Evolutionary conservation across 2,888 invertebrate species (phyloP), one percentile per base, ranked within the genome.

Genomic region (Napeogenes sylphis): DNA sequence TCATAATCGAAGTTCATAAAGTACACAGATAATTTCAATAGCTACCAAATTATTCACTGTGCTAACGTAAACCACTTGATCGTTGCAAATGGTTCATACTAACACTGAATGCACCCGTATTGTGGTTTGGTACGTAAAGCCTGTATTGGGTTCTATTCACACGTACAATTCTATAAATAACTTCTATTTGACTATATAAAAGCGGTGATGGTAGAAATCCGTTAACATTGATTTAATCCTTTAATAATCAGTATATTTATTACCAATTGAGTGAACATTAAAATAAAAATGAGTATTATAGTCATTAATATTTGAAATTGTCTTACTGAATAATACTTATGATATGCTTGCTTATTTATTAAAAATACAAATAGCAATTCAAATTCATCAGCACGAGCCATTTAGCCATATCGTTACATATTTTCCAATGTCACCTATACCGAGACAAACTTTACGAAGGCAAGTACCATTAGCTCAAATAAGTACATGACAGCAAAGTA

Each of bases 31-130:
- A 58, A 65, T 60, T 65, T 61, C 55, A 60, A 65, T 61, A 53
- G 56, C 14, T 55, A 30, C 51, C 38, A 46, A 67, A 64, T 60
- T 61, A 65, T 62, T 65, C 60, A 63, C 61, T 51, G 58, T 56
- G 58, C 61, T 55, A 58, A 64, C 55, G 55, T 61, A 54, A 56
- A 63, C 59, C 63, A 61, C 55, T 59, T 45, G 58, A 58, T 46
- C 33, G 33, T 59, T 56, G 59, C 59, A 66, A 69, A 70, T 64
- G 62, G 63, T 65, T 67, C 62, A 67, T 62, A 55, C 64, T 57
- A 60, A 59, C 59, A 63, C 67, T 58, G 66, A 70, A 69, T 63
- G 59, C 66, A 51, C 58, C 64, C 61, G 59, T 62, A 65, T 66
- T 71, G 70, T 68, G 70, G 70, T 63, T 59, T 53, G 21, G 45